These are phyloP conservation scores for Machimus atricapillus DNA, from an alignment of 2,888 invertebrate genomes.

Conservation along the genomic window DNA sequence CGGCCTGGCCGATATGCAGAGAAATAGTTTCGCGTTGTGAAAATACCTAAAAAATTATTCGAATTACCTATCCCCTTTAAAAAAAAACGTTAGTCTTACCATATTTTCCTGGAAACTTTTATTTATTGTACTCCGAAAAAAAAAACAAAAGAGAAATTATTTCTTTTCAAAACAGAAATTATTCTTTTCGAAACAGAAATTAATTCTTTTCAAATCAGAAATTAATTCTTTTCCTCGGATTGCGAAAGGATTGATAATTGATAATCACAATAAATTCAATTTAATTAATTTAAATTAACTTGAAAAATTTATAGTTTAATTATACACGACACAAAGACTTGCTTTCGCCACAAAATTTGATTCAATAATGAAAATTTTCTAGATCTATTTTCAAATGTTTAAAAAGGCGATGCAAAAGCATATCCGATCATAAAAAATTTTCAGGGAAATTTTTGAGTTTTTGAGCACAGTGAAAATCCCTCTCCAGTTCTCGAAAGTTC, in stretches of 20 bases:
- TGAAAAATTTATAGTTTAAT: neutral
- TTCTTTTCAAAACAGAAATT: too few relatives aligned
- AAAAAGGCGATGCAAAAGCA: neutral
- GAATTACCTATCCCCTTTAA: neutral
- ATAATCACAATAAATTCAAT: neutral
- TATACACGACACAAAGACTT: neutral
- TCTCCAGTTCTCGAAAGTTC: too few relatives aligned
- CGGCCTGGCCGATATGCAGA: conserved; percentile 82
- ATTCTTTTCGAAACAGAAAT: too few relatives aligned
- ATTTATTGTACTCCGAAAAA: neutral
- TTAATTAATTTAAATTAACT: neutral
- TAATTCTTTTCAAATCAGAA: too few relatives aligned
- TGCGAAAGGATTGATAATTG: neutral
- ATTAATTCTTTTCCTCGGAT: neutral
- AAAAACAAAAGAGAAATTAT: neutral
- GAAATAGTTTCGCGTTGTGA: conserved; percentile 77
- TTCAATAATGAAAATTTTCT: conserved; percentile 36
- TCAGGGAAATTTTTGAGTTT: too few relatives aligned
- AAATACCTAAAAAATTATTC: conserved; percentile 47
- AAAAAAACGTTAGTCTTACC: neutral
- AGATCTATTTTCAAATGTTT: neutral
- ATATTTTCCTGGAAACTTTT: neutral
- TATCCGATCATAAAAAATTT: too few relatives aligned
- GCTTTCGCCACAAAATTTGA: conserved; percentile 36
- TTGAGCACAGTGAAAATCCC: too few relatives aligned